Evolutionary conservation across 1,140 invertebrate species (phyloP), one percentile per base, ranked within the genome.

Genomic region (Antheraea mylitta): DNA sequence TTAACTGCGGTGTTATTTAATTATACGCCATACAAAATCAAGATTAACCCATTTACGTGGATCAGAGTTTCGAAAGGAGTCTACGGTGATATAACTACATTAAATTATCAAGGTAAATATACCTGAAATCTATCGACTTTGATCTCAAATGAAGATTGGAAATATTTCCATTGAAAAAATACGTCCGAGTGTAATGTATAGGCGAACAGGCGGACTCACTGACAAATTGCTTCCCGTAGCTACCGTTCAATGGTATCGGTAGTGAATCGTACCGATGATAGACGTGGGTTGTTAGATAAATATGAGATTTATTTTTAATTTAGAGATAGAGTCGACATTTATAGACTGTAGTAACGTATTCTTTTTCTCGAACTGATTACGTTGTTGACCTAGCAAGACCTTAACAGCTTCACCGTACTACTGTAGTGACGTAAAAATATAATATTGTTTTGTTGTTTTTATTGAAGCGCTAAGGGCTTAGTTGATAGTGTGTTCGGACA

Each of bases 181-280:
- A 53, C 45, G 13, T 53, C 16, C 45, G 45, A 53, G 45, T 53
- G 45, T 53, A 53, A 8, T 7, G 38, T 42, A 53, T 16, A 53
- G 45, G 45, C 16, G 61, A 63, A 30, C 61, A 53, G 61, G 22
- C 18, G 18, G 59, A 60, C 11, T 22, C 61, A 37, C n/a, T 63
- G 61, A 63, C 61, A 63, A 37, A 63, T 37, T 63, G 13, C 61
- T n/a, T 63, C 61, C 61, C 22, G 61, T 18, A 53, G 10, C 9
- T 11, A 53, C 45, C 45, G 45, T 16, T 53, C 45, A 53, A 53
- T n/a, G 11, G 45, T 53, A 53, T 53, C 45, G 45, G 16, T 53
- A 16, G 4, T 53, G 45, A 53, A 53, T 53, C 11, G 45, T n/a
- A 53, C 45, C 16, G 45, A 16, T 53, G 45, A 53, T 6, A 53